A percentile compares a stretch with the other conserved stretches of the same genome.
These are phyloP conservation scores for Caenorhabditis briggsae DNA, from an alignment of 1,140 invertebrate genomes.

Conservation along the genomic window DNA sequence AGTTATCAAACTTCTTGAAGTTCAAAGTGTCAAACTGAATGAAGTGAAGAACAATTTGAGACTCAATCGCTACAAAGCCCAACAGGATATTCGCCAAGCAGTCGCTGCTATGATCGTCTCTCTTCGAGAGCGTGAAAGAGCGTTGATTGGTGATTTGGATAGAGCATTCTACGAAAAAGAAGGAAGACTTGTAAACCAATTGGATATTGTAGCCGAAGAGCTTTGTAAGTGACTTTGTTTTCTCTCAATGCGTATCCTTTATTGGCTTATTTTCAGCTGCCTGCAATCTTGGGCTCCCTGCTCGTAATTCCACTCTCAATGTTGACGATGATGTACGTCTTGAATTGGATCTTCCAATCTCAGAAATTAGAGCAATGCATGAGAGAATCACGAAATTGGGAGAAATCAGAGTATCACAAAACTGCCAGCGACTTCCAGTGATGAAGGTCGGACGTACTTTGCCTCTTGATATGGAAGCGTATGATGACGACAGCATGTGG, in stretches of 20 bases:
- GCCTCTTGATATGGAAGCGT: constrained; percentile 37
- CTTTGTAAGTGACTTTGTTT: constrained; percentile 14
- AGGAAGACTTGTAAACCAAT: constrained; percentile 9
- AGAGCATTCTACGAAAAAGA: constrained; percentile 40
- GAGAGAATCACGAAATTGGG: constrained; percentile 12
- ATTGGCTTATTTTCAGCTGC: constrained; percentile 14
- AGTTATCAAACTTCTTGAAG: constrained; percentile 24
- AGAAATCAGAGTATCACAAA: constrained; percentile 10
- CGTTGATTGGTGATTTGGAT: constrained; percentile 23
- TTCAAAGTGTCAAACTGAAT: constrained; percentile 29
- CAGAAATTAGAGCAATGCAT: constrained; percentile 20
- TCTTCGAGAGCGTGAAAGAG: constrained; percentile 6
- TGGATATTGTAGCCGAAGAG: constrained; percentile 36
- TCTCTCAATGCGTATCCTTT: not conserved
- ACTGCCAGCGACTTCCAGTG: constrained; percentile 33
- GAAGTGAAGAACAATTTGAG: constrained; percentile 40
- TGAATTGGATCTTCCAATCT: constrained; percentile 38
- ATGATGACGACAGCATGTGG: constrained; percentile 49
- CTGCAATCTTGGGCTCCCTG: constrained; percentile 19
- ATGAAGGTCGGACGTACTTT: constrained; percentile 38
- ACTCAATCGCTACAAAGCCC: constrained; percentile 29
- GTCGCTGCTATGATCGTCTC: constrained; percentile 33
- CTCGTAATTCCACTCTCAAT: constrained; percentile 12
- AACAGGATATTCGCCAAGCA: constrained; percentile 41
- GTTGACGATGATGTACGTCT: constrained; percentile 42